A percentile compares a stretch with the other conserved stretches of the same genome.
Conservation (phyloP, 2,113 vertebrate genomes). For the Leptobrachium leishanense region DNA sequence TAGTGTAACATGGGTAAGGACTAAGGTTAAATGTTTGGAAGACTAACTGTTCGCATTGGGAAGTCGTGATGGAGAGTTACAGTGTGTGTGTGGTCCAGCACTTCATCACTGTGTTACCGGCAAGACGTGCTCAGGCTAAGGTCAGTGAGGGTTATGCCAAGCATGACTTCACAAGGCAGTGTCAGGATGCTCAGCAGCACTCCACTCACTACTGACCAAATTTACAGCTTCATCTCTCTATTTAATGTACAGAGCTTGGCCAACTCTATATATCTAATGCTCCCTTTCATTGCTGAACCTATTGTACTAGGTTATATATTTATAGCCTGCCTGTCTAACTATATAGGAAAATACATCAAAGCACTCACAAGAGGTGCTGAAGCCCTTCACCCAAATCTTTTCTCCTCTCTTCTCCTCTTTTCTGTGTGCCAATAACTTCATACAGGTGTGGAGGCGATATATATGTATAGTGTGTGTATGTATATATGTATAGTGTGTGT, state of each 20-base stretch:
- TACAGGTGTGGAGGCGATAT: background rate
- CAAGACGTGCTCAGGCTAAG: constrained; percentile 57
- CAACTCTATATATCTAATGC: too few relatives aligned
- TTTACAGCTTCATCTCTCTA: too few relatives aligned
- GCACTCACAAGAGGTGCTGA: background rate
- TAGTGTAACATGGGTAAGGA: constrained; percentile 25
- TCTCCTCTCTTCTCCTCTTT: background rate
- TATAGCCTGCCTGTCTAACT: background rate
- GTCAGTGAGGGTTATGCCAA: constrained; percentile 54
- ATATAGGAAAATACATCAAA: background rate
- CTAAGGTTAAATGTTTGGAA: background rate
- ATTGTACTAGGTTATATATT: too few relatives aligned
- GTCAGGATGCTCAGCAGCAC: constrained; percentile 16
- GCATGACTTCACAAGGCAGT: background rate
- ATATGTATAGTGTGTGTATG: background rate
- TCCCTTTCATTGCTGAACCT: too few relatives aligned
- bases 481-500: background rate
- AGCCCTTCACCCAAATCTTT: background rate
- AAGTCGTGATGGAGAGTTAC: constrained; percentile 46
- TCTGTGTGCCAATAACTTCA: background rate
- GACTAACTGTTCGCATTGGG: constrained; percentile 30
- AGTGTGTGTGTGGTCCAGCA: constrained; percentile 29
- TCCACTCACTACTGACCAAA: too few relatives aligned
- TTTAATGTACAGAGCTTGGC: too few relatives aligned
- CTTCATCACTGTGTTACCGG: constrained; percentile 43